Percentiles rank a stretch among this genome's conserved stretches.
These are phyloP conservation scores for Orthonyx spaldingii DNA, from an alignment of 2,113 vertebrate species.

Conservation along the genomic window DNA sequence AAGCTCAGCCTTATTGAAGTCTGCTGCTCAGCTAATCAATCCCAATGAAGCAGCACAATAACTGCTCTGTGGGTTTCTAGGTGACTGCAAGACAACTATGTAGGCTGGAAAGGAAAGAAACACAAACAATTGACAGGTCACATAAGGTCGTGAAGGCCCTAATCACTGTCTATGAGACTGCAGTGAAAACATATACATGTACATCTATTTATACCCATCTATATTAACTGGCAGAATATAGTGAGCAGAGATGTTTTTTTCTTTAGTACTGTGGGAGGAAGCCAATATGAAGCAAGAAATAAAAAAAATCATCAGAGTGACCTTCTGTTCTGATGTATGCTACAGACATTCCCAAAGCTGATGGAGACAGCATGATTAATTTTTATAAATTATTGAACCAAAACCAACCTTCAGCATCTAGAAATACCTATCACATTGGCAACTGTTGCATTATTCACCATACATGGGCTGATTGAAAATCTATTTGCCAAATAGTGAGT, in stretches of 20 bases:
- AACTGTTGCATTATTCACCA: slow-evolving; percentile 35
- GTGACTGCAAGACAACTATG: background rate
- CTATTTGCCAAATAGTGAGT: background rate
- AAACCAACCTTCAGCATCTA: background rate
- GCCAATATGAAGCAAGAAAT: background rate
- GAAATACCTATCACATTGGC: slow-evolving; percentile 10
- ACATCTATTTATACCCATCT: background rate
- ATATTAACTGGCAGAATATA: background rate
- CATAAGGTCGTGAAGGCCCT: background rate
- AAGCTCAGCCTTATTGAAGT: background rate
- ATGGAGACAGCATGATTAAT: slow-evolving; percentile 25
- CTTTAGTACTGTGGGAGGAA: background rate
- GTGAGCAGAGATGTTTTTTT: background rate
- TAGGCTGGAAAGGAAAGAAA: background rate
- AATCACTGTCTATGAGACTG: background rate
- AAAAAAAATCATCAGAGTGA: background rate
- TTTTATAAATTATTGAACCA: slow-evolving; percentile 59
- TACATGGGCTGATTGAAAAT: background rate
- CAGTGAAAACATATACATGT: background rate
- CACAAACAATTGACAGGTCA: background rate
- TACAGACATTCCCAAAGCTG: slow-evolving; percentile 1
- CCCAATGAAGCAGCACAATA: background rate
- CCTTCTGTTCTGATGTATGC: background rate
- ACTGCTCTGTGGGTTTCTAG: background rate
- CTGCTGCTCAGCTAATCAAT: background rate